These are phyloP conservation scores for Agrochola circellaris DNA, from an alignment of 2,888 invertebrate species.

Conservation along the genomic window DNA sequence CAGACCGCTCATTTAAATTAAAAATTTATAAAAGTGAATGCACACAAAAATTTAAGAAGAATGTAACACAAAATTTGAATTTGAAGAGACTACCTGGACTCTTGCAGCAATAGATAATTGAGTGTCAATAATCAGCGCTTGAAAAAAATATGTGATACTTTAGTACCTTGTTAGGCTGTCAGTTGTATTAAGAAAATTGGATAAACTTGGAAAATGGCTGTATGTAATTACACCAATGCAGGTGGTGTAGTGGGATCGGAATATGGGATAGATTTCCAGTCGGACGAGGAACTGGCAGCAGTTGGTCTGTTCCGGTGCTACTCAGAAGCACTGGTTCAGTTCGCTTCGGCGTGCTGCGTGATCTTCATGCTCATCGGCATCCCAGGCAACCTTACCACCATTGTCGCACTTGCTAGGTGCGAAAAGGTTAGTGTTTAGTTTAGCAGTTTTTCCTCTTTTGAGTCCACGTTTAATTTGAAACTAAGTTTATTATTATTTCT, in stretches of 20 bases:
- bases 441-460: not conserved
- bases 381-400: conserved; percentile 95
- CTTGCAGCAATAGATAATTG: not conserved
- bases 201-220: conserved; percentile 8
- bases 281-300: conserved; percentile 76
- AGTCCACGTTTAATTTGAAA: not conserved
- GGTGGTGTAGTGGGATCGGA: not conserved
- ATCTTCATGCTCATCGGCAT: conserved; percentile 94
- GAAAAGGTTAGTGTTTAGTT: conserved; percentile 91
- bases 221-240: conserved; percentile 13
- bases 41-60: not conserved
- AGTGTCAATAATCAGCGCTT: not conserved
- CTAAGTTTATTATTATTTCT: not conserved
- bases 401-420: conserved; percentile 93
- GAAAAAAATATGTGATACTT: not conserved
- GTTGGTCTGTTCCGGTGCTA: conserved; percentile 92
- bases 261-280: conserved; percentile 51
- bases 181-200: not conserved
- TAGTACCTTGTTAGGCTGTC: not conserved
- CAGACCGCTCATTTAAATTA: conserved; percentile 6
- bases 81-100: not conserved
- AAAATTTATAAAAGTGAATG: not conserved
- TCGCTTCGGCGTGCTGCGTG: conserved; percentile 93
- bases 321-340: conserved; percentile 91
- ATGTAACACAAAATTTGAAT: conserved; percentile 10